Base-by-base conservation (phyloP, 1,140 invertebrate species). In the Tribolium madens region DNA sequence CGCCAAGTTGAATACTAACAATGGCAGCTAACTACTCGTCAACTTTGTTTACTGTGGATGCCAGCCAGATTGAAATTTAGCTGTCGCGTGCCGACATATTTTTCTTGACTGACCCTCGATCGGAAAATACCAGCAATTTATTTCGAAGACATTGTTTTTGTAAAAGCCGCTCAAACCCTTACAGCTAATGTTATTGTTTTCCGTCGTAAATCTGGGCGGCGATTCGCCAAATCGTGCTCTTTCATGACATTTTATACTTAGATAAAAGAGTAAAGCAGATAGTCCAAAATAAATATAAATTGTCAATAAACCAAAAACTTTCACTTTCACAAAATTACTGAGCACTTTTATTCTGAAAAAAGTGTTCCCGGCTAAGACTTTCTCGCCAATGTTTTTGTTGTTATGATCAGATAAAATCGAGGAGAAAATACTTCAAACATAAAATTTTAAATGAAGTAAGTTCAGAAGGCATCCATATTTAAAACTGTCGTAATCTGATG, bases 1-100 rank as follows among this genome's bases (percentile, higher is more conserved):
- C 73, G 76, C 73, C 53, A 81, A 79, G 73, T 81, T 79, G 78
- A 70, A 79, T 71, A 71, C 73, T 75, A 75, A 74, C 75, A 77
- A 74, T 77, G 57, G 57, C 31, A 78, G 71, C 64, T 78, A 78
- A 78, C 72, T 78, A 78, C 47, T 80, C 77, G 77, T 77, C 72
- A 77, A 76, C 71, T 76, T 42, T 79, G 79, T 80, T 80, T 80
- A 72, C 70, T 17, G 50, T 72, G 57, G 74, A 69, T 73, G 76
- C 74, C 50, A 46, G 76, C 50, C 60, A 78, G 73, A 78, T 78
- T 74, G 76, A 73, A 74, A 80, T 78, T 80, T 78, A 73, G 75
- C 36, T 78, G 73, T 72, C 76, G 78, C 73, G 75, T 77, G 47
- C 50, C 71, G 60, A 21, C 60, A 70, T 36, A 57, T 42, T 42